These are phyloP conservation scores for Picathartes gymnocephalus DNA, from an alignment of 2,113 vertebrate genomes.

Conservation along the genomic window DNA sequence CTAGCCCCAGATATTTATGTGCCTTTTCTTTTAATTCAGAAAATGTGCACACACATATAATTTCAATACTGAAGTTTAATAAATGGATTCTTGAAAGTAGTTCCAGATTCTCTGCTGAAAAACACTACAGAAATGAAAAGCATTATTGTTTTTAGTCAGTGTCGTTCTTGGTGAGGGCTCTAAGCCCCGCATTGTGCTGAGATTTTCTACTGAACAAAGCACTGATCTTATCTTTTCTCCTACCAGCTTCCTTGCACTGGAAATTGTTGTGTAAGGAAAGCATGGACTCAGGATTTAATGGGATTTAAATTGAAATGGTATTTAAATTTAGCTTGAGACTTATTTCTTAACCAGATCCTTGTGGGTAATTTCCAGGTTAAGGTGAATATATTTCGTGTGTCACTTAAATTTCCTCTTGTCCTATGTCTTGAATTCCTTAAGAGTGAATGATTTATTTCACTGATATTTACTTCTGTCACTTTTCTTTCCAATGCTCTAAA, in stretches of 20 bases:
- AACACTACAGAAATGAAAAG: not conserved
- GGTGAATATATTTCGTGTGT: not conserved
- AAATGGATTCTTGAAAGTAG: not conserved
- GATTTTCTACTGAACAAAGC: not conserved
- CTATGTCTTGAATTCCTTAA: not conserved
- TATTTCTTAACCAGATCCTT: not conserved
- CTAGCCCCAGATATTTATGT: not conserved
- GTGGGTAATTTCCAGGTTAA: conserved; percentile 7
- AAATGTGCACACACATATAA: fast-evolving
- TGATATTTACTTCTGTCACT: conserved; percentile 10
- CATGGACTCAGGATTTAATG: not conserved
- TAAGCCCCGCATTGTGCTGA: not conserved
- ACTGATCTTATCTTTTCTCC: not conserved
- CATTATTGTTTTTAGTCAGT: not conserved
- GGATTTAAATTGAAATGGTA: not conserved
- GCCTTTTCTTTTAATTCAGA: not conserved
- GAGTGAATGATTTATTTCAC: conserved; percentile 12
- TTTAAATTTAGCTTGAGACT: not conserved
- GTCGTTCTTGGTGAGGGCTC: not conserved
- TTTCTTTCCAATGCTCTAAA: not conserved
- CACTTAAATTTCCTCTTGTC: not conserved
- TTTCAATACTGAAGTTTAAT: not conserved
- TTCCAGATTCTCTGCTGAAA: not conserved
- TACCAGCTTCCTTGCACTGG: not conserved
- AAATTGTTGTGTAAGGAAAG: not conserved